phyloP scores from a whole-genome alignment of 2,797 vertebrate species.

The Microchirus variegatus region DNA sequence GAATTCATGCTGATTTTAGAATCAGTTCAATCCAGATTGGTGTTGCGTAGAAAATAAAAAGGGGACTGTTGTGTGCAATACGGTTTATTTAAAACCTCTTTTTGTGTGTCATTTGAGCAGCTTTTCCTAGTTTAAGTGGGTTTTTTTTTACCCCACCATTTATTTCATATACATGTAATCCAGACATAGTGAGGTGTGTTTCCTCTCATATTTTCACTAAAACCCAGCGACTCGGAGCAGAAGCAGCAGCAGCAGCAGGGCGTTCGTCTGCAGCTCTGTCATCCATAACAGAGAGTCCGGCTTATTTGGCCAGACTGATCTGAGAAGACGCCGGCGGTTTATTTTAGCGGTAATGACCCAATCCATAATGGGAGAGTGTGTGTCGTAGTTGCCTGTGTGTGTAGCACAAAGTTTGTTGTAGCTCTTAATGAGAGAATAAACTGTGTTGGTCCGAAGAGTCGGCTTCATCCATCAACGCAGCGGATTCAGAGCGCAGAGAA shows the following conservation, averaged over 20 bases:
- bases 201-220: conserved; percentile 27
- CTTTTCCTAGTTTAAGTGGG: too few species aligned
- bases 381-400: conserved; percentile 45
- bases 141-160: too few species aligned
- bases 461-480: conserved; percentile 54
- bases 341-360: conserved; percentile 67
- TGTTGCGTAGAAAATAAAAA: too few species aligned
- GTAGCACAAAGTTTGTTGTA: conserved; percentile 54
- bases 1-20: background rate
- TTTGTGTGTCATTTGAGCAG: too few species aligned
- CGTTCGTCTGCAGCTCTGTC: conserved; percentile 29
- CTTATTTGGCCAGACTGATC: conserved; percentile 46
- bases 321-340: conserved; percentile 52
- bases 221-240: conserved; percentile 20
- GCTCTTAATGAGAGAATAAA: conserved; percentile 70
- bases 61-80: too few species aligned
- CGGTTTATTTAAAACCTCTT: too few species aligned
- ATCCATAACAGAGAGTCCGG: conserved; percentile 43
- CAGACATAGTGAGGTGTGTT: background rate
- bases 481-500: conserved; percentile 22
- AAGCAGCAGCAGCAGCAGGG: conserved; percentile 26
- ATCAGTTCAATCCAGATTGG: background rate
- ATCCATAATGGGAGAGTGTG: conserved; percentile 66
- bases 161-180: too few species aligned
- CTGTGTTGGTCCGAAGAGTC: conserved; percentile 48